Percentiles rank a stretch among this genome's conserved stretches.
Evolutionary conservation across 2,113 vertebrate genomes (phyloP).

Genomic region (Oceanodroma tethys): DNA sequence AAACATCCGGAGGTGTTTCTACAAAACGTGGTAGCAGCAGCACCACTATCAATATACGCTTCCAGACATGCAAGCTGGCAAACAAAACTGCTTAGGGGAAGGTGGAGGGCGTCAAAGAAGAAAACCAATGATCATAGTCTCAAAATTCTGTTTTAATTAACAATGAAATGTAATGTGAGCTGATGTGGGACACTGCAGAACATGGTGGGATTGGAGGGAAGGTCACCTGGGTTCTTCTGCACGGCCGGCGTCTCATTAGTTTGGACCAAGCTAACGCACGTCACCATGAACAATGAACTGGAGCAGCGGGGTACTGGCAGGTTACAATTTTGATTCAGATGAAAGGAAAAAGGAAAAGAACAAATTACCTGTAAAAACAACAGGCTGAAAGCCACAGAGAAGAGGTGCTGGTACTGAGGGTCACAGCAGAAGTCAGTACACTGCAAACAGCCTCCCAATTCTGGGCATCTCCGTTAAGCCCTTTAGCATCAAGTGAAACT

Average conservation of each 20-base stretch:
- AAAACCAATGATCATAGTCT: neutral
- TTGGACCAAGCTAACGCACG: neutral
- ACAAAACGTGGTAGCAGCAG: neutral
- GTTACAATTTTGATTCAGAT: neutral
- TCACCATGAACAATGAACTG: neutral
- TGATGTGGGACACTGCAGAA: neutral
- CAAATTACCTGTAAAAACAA: neutral
- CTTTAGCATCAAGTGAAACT: neutral
- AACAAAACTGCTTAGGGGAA: neutral
- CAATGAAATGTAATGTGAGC: fast-evolving
- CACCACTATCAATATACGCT: neutral
- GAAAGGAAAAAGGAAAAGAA: neutral
- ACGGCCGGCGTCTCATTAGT: fast-evolving
- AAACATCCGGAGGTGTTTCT: neutral
- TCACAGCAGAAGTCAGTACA: neutral
- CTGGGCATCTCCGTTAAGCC: neutral
- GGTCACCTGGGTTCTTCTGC: neutral
- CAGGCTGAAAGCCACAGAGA: neutral
- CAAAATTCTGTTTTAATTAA: neutral
- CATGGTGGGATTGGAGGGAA: neutral
- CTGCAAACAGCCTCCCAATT: neutral
- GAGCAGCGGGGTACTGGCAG: neutral
- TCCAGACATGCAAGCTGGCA: neutral
- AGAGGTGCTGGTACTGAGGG: neutral
- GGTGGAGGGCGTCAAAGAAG: neutral